Base-by-base conservation (phyloP, 2,888 invertebrate genomes). In the Lordiphosa andalusiaca region DNA sequence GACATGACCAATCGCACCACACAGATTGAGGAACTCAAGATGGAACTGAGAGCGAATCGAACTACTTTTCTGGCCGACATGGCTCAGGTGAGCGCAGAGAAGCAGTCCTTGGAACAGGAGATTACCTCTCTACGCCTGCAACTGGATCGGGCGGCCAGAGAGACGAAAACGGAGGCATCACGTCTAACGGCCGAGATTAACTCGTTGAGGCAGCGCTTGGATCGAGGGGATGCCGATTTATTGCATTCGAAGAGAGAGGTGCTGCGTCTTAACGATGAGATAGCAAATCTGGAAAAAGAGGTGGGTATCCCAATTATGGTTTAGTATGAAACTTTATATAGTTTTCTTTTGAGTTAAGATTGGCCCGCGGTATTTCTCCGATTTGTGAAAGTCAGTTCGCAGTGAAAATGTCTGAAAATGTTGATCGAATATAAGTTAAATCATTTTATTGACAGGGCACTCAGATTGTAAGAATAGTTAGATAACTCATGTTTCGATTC, bases 211-310 rank as follows among this genome's bases (percentile, higher is more conserved):
- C 95, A 95, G 86, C 87, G 88, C 23, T 85, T 95, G 73, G 95
- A 96, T 86, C 91, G 95, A 52, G 93, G 94, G 12, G 96, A 96
- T 87, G 94, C 94, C 0, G 96, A 96, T 85, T 85, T 95, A 61
- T 92, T 95, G 33, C 95, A 95, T 78, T 93, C 95, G 13, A 92
- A 95, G 42, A 91, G 95, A 7, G 95, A 96, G 86, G 95, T 95
- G 78, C 90, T 95, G 35, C 92, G 95, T 42, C 91, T 96, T 7
- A 92, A 92, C 10, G 96, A 96, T 85, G 95, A 95, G 84, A 93
- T 96, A 35, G 92, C 95, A 3, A 93, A 92, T 54, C 89, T 95
- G 71, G 95, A 96, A 85, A 95, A 95, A 89, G 95, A 96, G 92
- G 95, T 95, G 12, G 19, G 39, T 19, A 12, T 0, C 3, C 1